A percentile compares a stretch with the other conserved stretches of the same genome.
Evolutionary conservation across 2,888 invertebrate species (phyloP).

Genomic region (Chesias legatella): DNA sequence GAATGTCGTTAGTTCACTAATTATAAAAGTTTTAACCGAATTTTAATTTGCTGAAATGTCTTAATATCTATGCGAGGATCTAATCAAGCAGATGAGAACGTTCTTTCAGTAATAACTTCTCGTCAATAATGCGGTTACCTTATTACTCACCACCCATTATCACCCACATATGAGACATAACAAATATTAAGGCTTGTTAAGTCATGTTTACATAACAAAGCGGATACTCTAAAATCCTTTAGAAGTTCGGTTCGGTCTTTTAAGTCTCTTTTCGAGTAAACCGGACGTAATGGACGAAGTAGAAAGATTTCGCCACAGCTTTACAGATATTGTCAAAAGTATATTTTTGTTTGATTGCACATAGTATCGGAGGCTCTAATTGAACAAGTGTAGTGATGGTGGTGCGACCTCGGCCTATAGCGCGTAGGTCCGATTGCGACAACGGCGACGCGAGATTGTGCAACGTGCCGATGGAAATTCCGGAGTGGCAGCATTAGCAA

Average conservation of each 20-base stretch:
- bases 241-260: constrained; percentile 3
- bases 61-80: background rate
- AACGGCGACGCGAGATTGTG: constrained; percentile 60
- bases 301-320: constrained; percentile 29
- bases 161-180: too few species aligned
- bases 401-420: constrained; percentile 58
- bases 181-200: constrained; percentile 4
- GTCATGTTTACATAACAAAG: constrained; percentile 10
- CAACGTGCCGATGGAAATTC: constrained; percentile 70
- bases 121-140: background rate
- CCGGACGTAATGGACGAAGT: constrained; percentile 15
- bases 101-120: constrained; percentile 1
- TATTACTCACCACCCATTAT: background rate
- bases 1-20: constrained; percentile 9
- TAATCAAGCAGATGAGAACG: background rate
- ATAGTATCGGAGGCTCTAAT: constrained; percentile 62
- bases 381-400: constrained; percentile 71
- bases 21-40: constrained; percentile 7
- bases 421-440: constrained; percentile 63
- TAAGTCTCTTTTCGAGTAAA: constrained; percentile 8
- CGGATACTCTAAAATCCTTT: constrained; percentile 8
- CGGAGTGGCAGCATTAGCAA: constrained; percentile 55
- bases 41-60: background rate
- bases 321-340: constrained; percentile 27
- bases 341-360: constrained; percentile 48